Percentiles rank a stretch among this genome's conserved stretches.
Conservation (phyloP, 2,797 vertebrate genomes). For the Bucorvus abyssinicus region DNA sequence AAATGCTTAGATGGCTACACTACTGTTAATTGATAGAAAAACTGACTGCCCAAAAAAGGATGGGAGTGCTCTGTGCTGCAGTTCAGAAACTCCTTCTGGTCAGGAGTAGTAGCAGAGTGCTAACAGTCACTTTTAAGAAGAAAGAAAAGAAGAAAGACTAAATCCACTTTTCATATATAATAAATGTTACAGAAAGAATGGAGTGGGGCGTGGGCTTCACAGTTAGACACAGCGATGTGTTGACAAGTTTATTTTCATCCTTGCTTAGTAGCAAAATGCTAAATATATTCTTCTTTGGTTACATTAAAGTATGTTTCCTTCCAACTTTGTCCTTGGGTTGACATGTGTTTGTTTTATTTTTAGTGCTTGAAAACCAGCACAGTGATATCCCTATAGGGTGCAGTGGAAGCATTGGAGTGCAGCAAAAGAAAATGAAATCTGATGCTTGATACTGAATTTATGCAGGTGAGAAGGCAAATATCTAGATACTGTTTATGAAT, state of each 20-base stretch:
- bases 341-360: conserved; percentile 66
- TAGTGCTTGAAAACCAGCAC: conserved; percentile 28
- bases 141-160: neutral
- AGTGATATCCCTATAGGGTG: conserved; percentile 26
- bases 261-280: conserved; percentile 62
- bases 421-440: neutral
- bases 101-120: neutral
- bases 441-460: conserved; percentile 10
- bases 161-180: neutral
- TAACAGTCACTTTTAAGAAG: neutral
- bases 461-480: neutral
- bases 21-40: conserved; percentile 5
- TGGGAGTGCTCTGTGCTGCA: neutral
- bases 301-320: conserved; percentile 56
- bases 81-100: neutral
- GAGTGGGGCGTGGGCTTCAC: neutral
- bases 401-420: conserved; percentile 18
- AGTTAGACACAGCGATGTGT: neutral
- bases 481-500: neutral
- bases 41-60: neutral
- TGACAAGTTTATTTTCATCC: conserved; percentile 65
- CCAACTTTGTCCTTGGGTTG: conserved; percentile 49
- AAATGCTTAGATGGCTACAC: neutral
- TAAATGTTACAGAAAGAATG: neutral
- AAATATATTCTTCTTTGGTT: conserved; percentile 65